Evolutionary conservation across 2,888 invertebrate species (phyloP).

Genomic region (Mystacides longicornis): DNA sequence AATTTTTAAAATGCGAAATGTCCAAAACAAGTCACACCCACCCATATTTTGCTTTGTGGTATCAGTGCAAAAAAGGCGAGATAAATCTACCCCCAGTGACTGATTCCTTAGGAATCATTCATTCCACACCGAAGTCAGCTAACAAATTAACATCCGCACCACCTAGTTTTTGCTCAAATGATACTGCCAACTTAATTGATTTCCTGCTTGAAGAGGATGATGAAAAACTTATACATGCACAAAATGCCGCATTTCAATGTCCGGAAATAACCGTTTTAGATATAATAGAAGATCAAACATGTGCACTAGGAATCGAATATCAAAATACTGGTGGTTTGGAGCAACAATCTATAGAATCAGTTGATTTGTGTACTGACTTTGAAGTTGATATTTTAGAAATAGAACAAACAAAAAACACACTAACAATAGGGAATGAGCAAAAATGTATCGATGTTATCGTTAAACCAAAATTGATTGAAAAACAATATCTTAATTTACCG

Average conservation of each 20-base stretch:
- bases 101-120: background rate
- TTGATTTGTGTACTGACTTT: background rate
- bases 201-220: background rate
- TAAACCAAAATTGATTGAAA: too few relatives aligned
- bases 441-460: background rate
- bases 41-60: background rate
- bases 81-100: background rate
- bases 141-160: background rate
- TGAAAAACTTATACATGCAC: background rate
- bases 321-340: background rate
- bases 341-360: background rate
- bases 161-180: background rate
- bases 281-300: background rate
- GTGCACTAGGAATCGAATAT: background rate
- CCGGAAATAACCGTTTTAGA: background rate
- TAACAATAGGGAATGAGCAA: background rate
- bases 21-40: constrained; percentile 2
- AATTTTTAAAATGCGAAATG: constrained; percentile 2
- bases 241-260: background rate
- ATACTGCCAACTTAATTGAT: background rate
- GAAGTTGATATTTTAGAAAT: background rate
- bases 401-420: background rate
- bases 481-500: background rate
- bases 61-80: background rate
- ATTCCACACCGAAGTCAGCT: background rate